Percentiles rank a stretch among this genome's conserved stretches.
Evolutionary conservation across 2,888 invertebrate species (phyloP).

Genomic region (Acholoe squamosa): DNA sequence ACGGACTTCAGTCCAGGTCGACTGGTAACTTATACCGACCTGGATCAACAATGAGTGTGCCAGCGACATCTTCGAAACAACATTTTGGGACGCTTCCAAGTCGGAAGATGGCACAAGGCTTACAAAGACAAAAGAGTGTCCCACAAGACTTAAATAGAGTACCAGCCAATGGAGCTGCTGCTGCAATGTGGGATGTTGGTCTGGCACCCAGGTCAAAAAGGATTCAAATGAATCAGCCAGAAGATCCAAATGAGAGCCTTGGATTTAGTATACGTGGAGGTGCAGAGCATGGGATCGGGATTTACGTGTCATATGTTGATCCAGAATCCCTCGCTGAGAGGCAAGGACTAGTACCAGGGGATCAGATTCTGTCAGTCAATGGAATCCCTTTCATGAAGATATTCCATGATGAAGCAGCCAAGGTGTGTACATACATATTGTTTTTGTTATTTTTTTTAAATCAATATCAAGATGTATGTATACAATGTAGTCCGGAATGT

Average conservation of each 20-base stretch:
- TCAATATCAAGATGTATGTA: too few species aligned
- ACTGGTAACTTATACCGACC: conserved; percentile 51
- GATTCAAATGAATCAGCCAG: conserved; percentile 3
- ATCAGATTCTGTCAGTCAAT: conserved; percentile 96
- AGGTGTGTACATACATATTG: conserved; percentile 71
- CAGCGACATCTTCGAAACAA: background rate
- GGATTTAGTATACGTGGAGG: conserved; percentile 98
- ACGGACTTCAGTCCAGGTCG: conserved; percentile 37
- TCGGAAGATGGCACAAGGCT: background rate
- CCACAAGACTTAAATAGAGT: background rate
- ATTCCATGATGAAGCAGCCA: conserved; percentile 79
- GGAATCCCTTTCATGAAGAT: conserved; percentile 90
- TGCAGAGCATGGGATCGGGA: conserved; percentile 95
- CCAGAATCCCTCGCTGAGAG: conserved; percentile 95
- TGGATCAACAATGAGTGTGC: conserved; percentile 58
- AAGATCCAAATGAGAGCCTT: conserved; percentile 64
- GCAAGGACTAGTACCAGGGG: conserved; percentile 89
- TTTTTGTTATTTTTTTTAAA: too few species aligned
- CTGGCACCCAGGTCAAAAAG: background rate
- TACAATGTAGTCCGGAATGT: too few species aligned
- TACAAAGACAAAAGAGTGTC: conserved; percentile 2
- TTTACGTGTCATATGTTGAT: conserved; percentile 97
- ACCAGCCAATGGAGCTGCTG: background rate
- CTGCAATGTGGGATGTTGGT: conserved; percentile 63
- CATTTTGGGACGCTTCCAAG: conserved; percentile 28